A percentile compares a stretch with the other conserved stretches of the same genome.
Conservation (phyloP, 2,797 vertebrate genomes). For the Rachycentron canadum region DNA sequence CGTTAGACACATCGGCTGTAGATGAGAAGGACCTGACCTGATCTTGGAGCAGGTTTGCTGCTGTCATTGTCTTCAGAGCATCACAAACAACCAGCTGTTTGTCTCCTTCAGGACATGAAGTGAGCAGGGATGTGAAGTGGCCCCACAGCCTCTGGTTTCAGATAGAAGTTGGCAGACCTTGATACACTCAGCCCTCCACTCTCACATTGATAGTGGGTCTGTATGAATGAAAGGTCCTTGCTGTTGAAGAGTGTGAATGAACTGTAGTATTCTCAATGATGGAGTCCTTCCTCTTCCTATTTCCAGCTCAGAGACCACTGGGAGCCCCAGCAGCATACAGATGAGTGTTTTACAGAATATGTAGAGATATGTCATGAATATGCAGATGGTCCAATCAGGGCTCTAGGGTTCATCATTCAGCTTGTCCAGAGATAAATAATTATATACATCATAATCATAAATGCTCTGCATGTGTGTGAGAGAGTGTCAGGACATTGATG, state of each 20-base stretch:
- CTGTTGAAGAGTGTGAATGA: conserved; percentile 72
- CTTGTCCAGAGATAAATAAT: no score
- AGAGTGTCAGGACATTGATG: no score
- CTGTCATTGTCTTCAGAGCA: not conserved
- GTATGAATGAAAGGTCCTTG: conserved; percentile 77
- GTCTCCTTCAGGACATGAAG: conserved; percentile 9
- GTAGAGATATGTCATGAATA: no score
- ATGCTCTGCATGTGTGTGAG: no score
- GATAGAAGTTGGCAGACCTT: conserved; percentile 56
- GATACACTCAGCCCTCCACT: conserved; percentile 59
- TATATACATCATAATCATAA: no score
- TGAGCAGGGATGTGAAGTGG: conserved; percentile 16
- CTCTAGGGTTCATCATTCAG: no score
- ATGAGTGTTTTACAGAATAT: conserved; percentile 19
- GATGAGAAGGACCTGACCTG: not conserved
- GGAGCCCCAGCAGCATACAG: conserved; percentile 47
- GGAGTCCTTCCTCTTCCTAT: conserved; percentile 66
- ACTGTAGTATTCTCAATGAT: conserved; percentile 73
- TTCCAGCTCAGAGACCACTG: conserved; percentile 48
- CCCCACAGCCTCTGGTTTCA: conserved; percentile 35
- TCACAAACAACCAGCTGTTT: conserved; percentile 17
- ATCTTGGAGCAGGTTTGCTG: not conserved
- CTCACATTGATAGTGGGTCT: conserved; percentile 58
- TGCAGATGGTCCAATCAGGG: no score
- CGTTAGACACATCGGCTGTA: not conserved